phyloP scores from a whole-genome alignment of 2,113 vertebrate species.

The Bufo bufo region DNA sequence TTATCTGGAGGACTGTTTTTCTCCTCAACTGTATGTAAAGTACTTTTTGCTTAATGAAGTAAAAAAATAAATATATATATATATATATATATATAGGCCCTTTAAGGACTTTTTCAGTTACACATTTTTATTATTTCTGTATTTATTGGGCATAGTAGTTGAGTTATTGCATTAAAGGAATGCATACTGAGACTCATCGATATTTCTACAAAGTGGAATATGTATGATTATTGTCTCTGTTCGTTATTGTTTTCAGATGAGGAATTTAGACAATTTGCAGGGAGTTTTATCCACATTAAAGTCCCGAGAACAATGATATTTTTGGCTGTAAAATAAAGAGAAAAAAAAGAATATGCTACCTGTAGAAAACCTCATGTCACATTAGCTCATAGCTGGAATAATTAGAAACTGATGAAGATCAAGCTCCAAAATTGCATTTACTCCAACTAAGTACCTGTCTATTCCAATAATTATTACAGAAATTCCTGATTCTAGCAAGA shows the following conservation, averaged over 20 bases:
- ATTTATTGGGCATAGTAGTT: too few species aligned
- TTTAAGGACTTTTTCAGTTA: too few species aligned
- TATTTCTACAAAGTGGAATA: too few species aligned
- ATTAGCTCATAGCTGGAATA: neutral
- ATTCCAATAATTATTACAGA: slow-evolving; percentile 9
- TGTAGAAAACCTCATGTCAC: neutral
- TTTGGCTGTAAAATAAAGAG: neutral
- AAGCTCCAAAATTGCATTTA: neutral
- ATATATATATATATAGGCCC: too few species aligned
- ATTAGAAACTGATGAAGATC: neutral
- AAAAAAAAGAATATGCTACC: neutral
- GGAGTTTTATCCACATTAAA: neutral
- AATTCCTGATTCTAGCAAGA: neutral
- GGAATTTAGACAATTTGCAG: neutral
- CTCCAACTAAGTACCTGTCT: neutral
- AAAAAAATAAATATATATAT: too few species aligned
- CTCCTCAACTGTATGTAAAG: too few species aligned
- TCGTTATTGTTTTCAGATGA: neutral
- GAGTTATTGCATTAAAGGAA: too few species aligned
- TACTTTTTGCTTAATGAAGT: too few species aligned
- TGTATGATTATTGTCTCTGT: too few species aligned
- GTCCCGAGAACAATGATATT: neutral
- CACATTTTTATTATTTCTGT: too few species aligned
- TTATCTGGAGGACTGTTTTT: too few species aligned
- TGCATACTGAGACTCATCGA: too few species aligned